These are phyloP conservation scores for Sesia bembeciformis DNA, from an alignment of 2,888 invertebrate genomes.

Conservation along the genomic window DNA sequence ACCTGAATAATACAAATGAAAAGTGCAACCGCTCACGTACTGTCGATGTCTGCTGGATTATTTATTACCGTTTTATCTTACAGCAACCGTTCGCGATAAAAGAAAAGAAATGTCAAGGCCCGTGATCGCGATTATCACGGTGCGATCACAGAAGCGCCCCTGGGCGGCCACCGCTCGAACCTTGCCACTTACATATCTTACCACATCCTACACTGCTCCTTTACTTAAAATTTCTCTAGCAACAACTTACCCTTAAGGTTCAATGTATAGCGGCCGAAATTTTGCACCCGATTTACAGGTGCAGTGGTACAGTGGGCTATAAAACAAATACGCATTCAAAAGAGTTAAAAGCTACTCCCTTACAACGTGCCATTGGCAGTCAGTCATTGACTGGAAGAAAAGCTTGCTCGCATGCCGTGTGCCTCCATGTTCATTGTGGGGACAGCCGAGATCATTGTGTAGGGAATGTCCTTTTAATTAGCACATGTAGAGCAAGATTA, in stretches of 20 bases:
- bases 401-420: conserved; percentile 36
- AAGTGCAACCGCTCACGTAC: conserved; percentile 58
- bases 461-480: conserved; percentile 60
- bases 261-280: conserved; percentile 16
- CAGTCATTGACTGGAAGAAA: conserved; percentile 52
- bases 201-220: conserved; percentile 16
- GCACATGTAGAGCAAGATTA: conserved; percentile 65
- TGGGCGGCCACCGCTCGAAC: conserved; percentile 21
- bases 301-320: conserved; percentile 20
- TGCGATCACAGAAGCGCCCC: conserved; percentile 56
- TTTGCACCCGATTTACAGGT: background rate
- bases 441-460: conserved; percentile 66
- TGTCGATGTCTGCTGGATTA: conserved; percentile 52
- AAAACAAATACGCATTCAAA: conserved; percentile 53
- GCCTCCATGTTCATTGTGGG: conserved; percentile 33
- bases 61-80: conserved; percentile 68
- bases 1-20: conserved; percentile 60
- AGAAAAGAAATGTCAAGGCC: conserved; percentile 66
- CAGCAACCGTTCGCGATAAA: conserved; percentile 60
- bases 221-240: background rate
- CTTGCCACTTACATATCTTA: conserved; percentile 9
- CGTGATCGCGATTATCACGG: conserved; percentile 67
- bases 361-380: conserved; percentile 51
- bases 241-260: conserved; percentile 6
- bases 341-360: conserved; percentile 42